These are phyloP conservation scores for Drosophila gaucha DNA, from an alignment of 2,888 invertebrate genomes.

Conservation along the genomic window DNA sequence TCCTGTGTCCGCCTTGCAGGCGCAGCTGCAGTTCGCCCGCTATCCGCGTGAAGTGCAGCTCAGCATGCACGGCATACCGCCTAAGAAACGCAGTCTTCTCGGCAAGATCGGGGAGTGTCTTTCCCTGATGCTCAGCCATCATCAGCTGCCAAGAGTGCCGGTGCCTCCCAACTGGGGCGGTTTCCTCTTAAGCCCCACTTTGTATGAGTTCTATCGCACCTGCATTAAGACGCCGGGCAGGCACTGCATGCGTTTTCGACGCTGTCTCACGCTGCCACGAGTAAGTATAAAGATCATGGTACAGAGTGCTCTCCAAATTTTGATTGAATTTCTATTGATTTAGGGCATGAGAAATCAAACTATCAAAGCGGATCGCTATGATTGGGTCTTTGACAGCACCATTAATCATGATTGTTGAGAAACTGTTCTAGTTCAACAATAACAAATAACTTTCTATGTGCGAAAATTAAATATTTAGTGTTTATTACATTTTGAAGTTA, in stretches of 20 bases:
- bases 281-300: slow-evolving; percentile 25
- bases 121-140: slow-evolving; percentile 84
- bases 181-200: slow-evolving; percentile 91
- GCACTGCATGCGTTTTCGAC: slow-evolving; percentile 50
- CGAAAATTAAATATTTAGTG: background rate
- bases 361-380: slow-evolving; percentile 36
- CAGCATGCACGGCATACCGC: slow-evolving; percentile 28
- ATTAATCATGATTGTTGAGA: slow-evolving; percentile 8
- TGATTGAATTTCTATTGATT: background rate
- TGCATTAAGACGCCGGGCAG: background rate
- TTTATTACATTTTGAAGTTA: too few species aligned
- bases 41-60: slow-evolving; percentile 94
- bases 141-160: slow-evolving; percentile 80
- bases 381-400: slow-evolving; percentile 55
- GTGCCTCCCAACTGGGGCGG: slow-evolving; percentile 96
- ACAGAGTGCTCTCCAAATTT: background rate
- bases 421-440: background rate
- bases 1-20: slow-evolving; percentile 90
- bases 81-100: background rate
- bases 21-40: slow-evolving; percentile 92
- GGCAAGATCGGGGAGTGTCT: slow-evolving; percentile 12
- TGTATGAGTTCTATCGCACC: slow-evolving; percentile 92
- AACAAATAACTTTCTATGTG: background rate
- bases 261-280: slow-evolving; percentile 47
- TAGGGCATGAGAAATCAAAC: slow-evolving; percentile 40